A percentile compares a stretch with the other conserved stretches of the same genome.
These are phyloP conservation scores for Anableps anableps DNA, from an alignment of 2,797 vertebrate species.

Conservation along the genomic window DNA sequence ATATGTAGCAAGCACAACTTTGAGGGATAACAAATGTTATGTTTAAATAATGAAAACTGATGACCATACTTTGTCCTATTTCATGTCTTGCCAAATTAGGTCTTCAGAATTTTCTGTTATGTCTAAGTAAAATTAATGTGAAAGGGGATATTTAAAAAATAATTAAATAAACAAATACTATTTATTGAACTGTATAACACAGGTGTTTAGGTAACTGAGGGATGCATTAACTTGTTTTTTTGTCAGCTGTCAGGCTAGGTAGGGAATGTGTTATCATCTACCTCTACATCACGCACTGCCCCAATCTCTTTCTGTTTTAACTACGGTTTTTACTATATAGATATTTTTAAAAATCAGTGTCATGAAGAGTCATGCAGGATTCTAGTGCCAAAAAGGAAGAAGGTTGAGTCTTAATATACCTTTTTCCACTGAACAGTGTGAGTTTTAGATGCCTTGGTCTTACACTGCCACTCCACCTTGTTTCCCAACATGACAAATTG, in stretches of 20 bases:
- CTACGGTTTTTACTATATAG: no score
- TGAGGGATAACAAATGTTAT: neutral
- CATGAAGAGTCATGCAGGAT: neutral
- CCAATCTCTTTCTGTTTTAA: neutral
- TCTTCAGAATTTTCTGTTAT: neutral
- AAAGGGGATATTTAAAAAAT: neutral
- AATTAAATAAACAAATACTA: neutral
- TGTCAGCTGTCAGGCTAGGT: no score
- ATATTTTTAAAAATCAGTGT: neutral
- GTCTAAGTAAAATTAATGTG: neutral
- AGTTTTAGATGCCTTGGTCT: constrained; percentile 58
- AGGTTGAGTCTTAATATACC: constrained; percentile 38
- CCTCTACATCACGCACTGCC: neutral
- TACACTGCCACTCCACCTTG: constrained; percentile 74
- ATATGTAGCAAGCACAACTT: neutral
- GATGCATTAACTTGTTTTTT: no score
- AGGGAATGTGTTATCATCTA: no score
- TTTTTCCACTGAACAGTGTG: constrained; percentile 74
- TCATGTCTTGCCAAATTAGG: neutral
- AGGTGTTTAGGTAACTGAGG: no score
- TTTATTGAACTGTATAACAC: no score
- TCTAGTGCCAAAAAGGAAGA: neutral
- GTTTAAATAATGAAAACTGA: neutral
- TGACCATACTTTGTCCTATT: neutral
- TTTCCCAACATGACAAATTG: constrained; percentile 59